Conservation (phyloP, 2,888 invertebrate species). For the Ariolimax columbianus region DNA sequence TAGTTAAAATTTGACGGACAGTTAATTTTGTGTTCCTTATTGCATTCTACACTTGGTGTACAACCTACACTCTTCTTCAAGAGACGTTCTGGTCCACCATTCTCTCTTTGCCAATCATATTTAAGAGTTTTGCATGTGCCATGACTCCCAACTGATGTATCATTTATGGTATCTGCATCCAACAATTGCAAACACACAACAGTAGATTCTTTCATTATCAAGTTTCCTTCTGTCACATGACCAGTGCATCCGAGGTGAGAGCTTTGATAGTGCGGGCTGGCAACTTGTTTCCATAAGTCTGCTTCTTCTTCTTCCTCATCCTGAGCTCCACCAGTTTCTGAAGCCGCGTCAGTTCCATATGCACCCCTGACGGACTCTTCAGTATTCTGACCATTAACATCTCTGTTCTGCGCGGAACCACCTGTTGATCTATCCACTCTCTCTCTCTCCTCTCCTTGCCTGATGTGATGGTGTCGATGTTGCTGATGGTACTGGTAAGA, state of each 20-base stretch:
- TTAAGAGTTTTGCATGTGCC: background rate
- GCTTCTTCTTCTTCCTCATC: slow-evolving; percentile 35
- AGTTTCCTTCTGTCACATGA: background rate
- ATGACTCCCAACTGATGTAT: background rate
- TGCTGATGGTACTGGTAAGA: slow-evolving; percentile 25
- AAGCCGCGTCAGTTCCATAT: background rate
- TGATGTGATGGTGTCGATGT: background rate
- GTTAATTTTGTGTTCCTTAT: background rate
- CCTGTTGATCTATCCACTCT: background rate
- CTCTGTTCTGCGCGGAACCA: background rate
- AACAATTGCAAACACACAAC: background rate
- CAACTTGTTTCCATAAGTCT: background rate
- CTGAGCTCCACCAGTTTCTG: background rate
- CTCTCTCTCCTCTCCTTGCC: slow-evolving; percentile 3
- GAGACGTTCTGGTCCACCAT: background rate
- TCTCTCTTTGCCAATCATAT: background rate
- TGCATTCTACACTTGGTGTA: background rate
- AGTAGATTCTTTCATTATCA: too few species aligned
- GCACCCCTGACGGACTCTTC: background rate
- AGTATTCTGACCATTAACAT: background rate
- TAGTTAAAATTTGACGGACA: background rate
- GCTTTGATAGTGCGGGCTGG: background rate
- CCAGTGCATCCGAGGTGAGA: background rate
- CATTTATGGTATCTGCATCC: background rate
- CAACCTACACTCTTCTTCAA: background rate